These are phyloP conservation scores for Stichopus horrens DNA, from an alignment of 53 echinoderm and acorn worm species.

Conservation along the genomic window DNA sequence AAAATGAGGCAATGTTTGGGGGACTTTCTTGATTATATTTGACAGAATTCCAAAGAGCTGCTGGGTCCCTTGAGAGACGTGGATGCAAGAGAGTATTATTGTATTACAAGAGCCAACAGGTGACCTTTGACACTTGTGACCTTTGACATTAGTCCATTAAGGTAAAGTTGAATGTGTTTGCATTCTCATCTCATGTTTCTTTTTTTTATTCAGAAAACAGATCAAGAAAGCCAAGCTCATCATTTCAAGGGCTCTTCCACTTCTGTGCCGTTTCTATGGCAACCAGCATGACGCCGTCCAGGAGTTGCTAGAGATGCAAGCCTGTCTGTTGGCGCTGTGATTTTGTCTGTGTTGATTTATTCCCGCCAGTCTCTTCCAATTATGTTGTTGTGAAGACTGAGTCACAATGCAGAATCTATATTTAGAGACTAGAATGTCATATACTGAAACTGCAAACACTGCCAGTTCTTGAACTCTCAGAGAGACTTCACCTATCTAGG, in stretches of 20 bases:
- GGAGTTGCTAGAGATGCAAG: slow-evolving; percentile 75
- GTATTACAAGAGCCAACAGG: neutral
- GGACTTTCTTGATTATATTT: neutral
- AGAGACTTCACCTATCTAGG: too few relatives aligned
- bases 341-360: neutral
- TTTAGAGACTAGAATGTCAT: too few relatives aligned
- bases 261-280: slow-evolving; percentile 70
- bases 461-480: too few relatives aligned
- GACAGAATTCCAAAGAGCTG: neutral
- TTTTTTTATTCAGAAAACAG: slow-evolving; percentile 53
- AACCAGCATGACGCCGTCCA: slow-evolving; percentile 51
- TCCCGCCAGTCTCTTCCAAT: too few relatives aligned
- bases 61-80: neutral
- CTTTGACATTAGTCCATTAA: neutral
- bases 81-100: neutral
- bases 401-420: too few relatives aligned
- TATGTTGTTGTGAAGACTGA: too few relatives aligned
- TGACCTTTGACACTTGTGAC: neutral
- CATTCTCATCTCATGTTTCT: neutral
- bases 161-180: neutral
- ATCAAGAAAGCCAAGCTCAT: slow-evolving; percentile 53
- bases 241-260: slow-evolving; percentile 57
- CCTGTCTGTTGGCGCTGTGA: slow-evolving; percentile 50
- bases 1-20: too few relatives aligned
- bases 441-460: too few relatives aligned